A percentile compares a stretch with the other conserved stretches of the same genome.
phyloP scores from a whole-genome alignment of 2,113 vertebrate genomes.

The Pyxicephalus adspersus region DNA sequence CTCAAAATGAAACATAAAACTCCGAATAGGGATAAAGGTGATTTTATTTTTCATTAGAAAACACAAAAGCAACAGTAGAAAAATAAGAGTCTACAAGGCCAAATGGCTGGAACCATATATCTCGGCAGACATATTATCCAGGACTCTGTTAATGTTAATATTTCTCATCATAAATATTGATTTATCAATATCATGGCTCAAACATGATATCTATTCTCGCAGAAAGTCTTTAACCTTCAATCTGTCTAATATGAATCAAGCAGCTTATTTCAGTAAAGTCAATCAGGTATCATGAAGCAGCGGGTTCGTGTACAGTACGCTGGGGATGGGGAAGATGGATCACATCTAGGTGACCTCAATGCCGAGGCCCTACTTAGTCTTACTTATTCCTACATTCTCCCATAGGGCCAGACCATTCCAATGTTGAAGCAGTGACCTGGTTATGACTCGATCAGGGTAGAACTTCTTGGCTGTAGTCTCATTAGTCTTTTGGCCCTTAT shows the following conservation, averaged over 20 bases:
- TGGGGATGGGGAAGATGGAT: constrained; percentile 1
- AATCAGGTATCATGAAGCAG: constrained; percentile 8
- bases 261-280: not conserved
- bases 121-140: too few species aligned
- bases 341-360: constrained; percentile 14
- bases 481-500: too few species aligned
- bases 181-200: not conserved
- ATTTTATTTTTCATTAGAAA: too few species aligned
- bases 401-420: not conserved
- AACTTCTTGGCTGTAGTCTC: too few species aligned
- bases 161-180: not conserved
- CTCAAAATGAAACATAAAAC: too few species aligned
- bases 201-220: not conserved
- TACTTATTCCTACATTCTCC: not conserved
- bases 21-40: too few species aligned
- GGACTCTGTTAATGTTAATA: too few species aligned
- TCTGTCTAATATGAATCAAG: constrained; percentile 1
- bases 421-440: not conserved
- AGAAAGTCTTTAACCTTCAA: not conserved
- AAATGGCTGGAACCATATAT: too few species aligned
- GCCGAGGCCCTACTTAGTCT: not conserved
- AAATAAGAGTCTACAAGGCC: too few species aligned
- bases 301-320: not conserved
- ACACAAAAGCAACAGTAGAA: too few species aligned
- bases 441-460: not conserved